Base-by-base conservation (phyloP, 2,888 invertebrate genomes). In the Cistogaster globosa region DNA sequence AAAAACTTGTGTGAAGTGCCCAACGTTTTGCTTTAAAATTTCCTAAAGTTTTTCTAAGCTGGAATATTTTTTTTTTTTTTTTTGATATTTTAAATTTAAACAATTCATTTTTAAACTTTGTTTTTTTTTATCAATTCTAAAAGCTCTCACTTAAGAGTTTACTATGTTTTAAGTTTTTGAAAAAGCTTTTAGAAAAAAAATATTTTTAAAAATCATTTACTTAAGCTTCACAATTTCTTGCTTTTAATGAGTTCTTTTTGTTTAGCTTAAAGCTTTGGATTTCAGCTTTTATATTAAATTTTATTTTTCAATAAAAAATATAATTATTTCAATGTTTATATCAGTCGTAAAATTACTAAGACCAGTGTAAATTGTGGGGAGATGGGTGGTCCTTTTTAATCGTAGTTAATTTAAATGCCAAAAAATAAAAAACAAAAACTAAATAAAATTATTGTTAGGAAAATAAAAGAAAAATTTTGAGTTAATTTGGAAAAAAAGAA, bases 391-490 rank as follows among this genome's bases (percentile, higher is more conserved):
- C 20, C 45, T 36, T 57, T 67, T 58, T 22, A 32, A 48, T 65
- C 20, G 45, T 45, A 48, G 76, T 69, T 78, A 76, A 67, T 65
- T 76, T 20, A 18, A n/a, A 4, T 68, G 77, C 68, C 38, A 77
- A 68, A 63, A 38, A 0, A 12, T 7, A 53, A 53, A 63, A 38
- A 0, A 12, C 1, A 53, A 53, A 48, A 71, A 71, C 36, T 45
- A 20, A 79, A 79, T 62, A 20, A 68, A 48, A 60, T 12, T 67
- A 32, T 20, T 18, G 60, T 58, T 67, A 76, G 48, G 48, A 58
- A 14, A 20, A 36, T 22, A 36, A 32, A 32, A 8, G 8, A 58
- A 57, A 12, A 55, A 63, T 62, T 67, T 77, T 22, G 32, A 69
- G 60, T 78, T 71, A 78, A 78, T 65, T 79, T 79, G 32, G 16